Base-by-base conservation (phyloP, 2,113 vertebrate genomes). In the Festucalex cinctus region DNA sequence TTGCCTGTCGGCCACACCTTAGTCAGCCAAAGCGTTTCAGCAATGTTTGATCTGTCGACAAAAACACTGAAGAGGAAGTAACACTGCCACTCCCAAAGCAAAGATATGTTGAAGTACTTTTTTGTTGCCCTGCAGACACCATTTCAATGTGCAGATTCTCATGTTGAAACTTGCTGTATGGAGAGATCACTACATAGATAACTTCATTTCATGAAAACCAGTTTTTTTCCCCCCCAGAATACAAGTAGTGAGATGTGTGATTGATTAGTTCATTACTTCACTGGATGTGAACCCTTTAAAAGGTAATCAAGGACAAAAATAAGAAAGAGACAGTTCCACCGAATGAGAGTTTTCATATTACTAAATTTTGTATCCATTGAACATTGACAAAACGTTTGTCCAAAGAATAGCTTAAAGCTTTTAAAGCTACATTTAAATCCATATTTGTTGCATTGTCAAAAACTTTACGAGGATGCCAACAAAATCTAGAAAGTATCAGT, bases 41-140 rank as follows among this genome's bases (percentile, higher is more conserved):
- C 39, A 37, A 44, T 14, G 44, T 57, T 41, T 68, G 43, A 66
- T 70, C 2, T 58, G 36, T 3, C n/a, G 39, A 35, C 68, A 32
- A 32, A 62, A 57, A 28, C 65, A 44, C 12, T 12, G 26, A 5
- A 12, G 24, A 28, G 16, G 16, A 69, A 66, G 14, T 14, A 71
- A 19, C 16, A 19, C 0, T 19, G 20, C 57, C 63, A 65, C 54
- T 9, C 70, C 63, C 78, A 22, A 46, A 61, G 76, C 77, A n/a
- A 44, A 59, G 76, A 77, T 66, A 57, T 70, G 19, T 17, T 20
- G 16, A 22, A n/a, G 41, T 35, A 73, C 70, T 24, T 35, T 22
- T 6, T 37, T 53, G 7, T 59, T 22, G 46, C 63, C 48, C 8
- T 28, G 49, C 24, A 44, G 28, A 26, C 24, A 41, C 24, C 39